Base-by-base conservation (phyloP, 2,888 invertebrate genomes). In the Netelia melanura region DNA sequence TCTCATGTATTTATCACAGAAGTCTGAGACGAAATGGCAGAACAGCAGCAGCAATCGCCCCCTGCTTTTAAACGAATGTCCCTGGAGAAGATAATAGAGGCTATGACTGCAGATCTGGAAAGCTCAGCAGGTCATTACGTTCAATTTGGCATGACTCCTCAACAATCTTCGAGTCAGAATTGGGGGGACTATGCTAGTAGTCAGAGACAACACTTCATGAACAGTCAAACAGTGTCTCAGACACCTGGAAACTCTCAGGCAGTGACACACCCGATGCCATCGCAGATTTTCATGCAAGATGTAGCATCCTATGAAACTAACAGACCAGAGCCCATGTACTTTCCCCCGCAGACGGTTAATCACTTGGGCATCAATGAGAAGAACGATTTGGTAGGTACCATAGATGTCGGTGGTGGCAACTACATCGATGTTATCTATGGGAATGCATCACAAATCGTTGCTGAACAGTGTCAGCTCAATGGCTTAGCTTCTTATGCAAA, bases 81-180 rank as follows among this genome's bases (percentile, higher is more conserved):
- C 2, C 86, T 95, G 88, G 95, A 95, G 88, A 95, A 96, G 91
- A 95, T 95, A 83, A 95, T 95, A 80, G 95, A 95, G 88, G 95
- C 95, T 87, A 95, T 95, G 94, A 95, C 95, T 52, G 94, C 95
- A 17, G 95, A 95, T 91, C 94, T 95, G 86, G 95, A 95, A 88
- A 95, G 94, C 91, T 93, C 94, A n/a, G 95, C 95, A 82, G 95
- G 95, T 25, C 95, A 95, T 88, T 96, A 95, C 89, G 94, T 95
- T 61, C 95, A 95, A 82, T 94, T 95, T 83, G 95, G 95, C 3
- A 94, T 94, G 86, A 92, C 94, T 11, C 92, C 94, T 21, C 94
- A 87, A 89, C 93, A 89, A 88, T 83, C 91, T 9, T 88, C 88
- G 8, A 61, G 76, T 1, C 87, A 93, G 43, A 91, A 88, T 77